Percentiles rank a stretch among this genome's conserved stretches.
phyloP scores from a whole-genome alignment of 2,797 vertebrate genomes.

The Centropyge bicolor region DNA sequence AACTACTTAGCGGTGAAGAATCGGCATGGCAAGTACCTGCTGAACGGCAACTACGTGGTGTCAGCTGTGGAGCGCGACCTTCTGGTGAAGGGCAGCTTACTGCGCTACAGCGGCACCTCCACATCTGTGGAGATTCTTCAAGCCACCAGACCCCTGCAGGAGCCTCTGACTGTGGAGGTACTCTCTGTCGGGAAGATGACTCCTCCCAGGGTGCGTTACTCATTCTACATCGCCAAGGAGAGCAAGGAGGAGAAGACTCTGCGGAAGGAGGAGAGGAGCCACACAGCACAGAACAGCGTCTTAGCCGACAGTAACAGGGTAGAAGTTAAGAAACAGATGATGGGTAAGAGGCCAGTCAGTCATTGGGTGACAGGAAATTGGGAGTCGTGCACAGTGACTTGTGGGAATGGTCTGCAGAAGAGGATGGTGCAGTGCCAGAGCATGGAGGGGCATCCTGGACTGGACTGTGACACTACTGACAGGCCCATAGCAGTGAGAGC shows the following conservation, averaged over 20 bases:
- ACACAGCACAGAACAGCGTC: slow-evolving; percentile 86
- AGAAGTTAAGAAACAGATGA: slow-evolving; percentile 65
- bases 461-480: slow-evolving; percentile 84
- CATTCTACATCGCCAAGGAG: slow-evolving; percentile 92
- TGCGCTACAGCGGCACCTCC: slow-evolving; percentile 94
- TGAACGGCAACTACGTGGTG: slow-evolving; percentile 97
- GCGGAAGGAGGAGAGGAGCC: slow-evolving; percentile 84
- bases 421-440: slow-evolving; percentile 89
- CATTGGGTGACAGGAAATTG: slow-evolving; percentile 91
- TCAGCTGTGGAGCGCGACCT: slow-evolving; percentile 94
- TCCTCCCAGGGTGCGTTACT: slow-evolving; percentile 95
- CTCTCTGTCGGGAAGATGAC: slow-evolving; percentile 98
- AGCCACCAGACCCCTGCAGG: slow-evolving; percentile 90
- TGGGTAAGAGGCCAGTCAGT: slow-evolving; percentile 72
- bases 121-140: slow-evolving; percentile 92
- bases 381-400: slow-evolving; percentile 91
- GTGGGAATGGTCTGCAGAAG: slow-evolving; percentile 91
- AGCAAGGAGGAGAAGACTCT: slow-evolving; percentile 88
- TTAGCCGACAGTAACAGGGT: slow-evolving; percentile 80
- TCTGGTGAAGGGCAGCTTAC: slow-evolving; percentile 91
- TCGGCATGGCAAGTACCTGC: slow-evolving; percentile 90
- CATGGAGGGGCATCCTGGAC: slow-evolving; percentile 81
- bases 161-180: slow-evolving; percentile 93
- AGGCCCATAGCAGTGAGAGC: slow-evolving; percentile 84
- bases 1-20: slow-evolving; percentile 97